These are phyloP conservation scores for Psittacus erithacus DNA, from an alignment of 2,113 vertebrate genomes.

Conservation along the genomic window DNA sequence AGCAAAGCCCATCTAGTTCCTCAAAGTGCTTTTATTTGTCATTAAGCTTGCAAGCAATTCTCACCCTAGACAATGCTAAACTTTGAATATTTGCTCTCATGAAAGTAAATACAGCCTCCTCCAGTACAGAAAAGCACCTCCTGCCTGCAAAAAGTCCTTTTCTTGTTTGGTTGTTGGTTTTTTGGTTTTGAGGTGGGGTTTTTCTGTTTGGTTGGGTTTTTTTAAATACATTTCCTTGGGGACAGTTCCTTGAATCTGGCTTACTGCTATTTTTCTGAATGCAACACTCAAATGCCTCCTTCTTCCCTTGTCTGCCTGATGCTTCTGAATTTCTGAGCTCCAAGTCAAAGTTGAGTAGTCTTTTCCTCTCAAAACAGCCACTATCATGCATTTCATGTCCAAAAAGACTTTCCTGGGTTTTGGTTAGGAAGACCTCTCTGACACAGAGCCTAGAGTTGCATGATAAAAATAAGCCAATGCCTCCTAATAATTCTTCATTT, in stretches of 20 bases:
- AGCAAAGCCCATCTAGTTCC: background rate
- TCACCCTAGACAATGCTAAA: background rate
- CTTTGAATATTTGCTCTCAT: background rate
- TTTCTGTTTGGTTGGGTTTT: background rate
- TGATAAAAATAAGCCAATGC: background rate
- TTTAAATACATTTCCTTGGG: background rate
- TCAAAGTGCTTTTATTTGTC: background rate
- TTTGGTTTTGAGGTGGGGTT: background rate
- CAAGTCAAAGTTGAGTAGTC: background rate
- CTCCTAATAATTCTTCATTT: background rate
- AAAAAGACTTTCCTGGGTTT: background rate
- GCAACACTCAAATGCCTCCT: background rate
- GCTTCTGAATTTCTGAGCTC: background rate
- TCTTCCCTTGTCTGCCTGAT: background rate
- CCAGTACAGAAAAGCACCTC: background rate
- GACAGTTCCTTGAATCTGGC: background rate
- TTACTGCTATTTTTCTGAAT: background rate
- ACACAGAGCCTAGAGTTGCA: background rate
- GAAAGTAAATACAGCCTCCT: background rate
- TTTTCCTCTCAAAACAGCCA: background rate
- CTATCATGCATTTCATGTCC: background rate
- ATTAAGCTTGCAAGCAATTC: background rate
- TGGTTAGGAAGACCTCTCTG: background rate
- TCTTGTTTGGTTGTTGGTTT: background rate
- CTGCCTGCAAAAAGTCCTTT: background rate